Conservation (phyloP, 64 coral and sea anemone species). For the Hydrozoanthus tunicans region DNA sequence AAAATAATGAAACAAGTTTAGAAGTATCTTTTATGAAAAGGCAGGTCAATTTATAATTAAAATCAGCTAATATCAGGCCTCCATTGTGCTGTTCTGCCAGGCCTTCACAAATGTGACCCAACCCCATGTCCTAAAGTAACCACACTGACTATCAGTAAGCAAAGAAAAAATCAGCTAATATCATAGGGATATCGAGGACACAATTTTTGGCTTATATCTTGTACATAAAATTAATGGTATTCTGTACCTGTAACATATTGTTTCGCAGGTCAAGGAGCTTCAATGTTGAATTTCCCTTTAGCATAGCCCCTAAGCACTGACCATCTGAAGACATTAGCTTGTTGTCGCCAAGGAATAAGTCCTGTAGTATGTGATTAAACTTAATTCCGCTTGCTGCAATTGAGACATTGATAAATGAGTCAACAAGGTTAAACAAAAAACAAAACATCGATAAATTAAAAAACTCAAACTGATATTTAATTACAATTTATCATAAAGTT, state of each 20-base stretch:
- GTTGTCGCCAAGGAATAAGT: conserved; percentile 96
- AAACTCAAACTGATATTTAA: neutral
- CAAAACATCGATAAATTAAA: neutral
- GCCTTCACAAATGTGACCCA: conserved; percentile 94
- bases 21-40: neutral
- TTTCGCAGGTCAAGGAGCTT: conserved; percentile 92
- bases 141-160: neutral
- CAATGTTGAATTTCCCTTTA: conserved; percentile 77
- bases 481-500: no score
- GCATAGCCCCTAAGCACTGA: conserved; percentile 81
- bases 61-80: conserved; percentile 28
- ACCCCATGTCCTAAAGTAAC: conserved; percentile 81
- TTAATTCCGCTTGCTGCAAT: conserved; percentile 87
- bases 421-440: neutral
- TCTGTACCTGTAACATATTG: conserved; percentile 87
- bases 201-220: no score
- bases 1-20: neutral
- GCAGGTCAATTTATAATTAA: neutral
- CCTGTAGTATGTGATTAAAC: conserved; percentile 80
- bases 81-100: conserved; percentile 79
- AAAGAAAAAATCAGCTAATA: neutral
- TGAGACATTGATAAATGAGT: neutral
- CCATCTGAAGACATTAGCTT: conserved; percentile 82
- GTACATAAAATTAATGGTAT: neutral
- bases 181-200: no score